Percentiles rank a stretch among this genome's conserved stretches.
These are phyloP conservation scores for Reinhardtius hippoglossoides DNA, from an alignment of 2,113 vertebrate genomes.

Conservation along the genomic window DNA sequence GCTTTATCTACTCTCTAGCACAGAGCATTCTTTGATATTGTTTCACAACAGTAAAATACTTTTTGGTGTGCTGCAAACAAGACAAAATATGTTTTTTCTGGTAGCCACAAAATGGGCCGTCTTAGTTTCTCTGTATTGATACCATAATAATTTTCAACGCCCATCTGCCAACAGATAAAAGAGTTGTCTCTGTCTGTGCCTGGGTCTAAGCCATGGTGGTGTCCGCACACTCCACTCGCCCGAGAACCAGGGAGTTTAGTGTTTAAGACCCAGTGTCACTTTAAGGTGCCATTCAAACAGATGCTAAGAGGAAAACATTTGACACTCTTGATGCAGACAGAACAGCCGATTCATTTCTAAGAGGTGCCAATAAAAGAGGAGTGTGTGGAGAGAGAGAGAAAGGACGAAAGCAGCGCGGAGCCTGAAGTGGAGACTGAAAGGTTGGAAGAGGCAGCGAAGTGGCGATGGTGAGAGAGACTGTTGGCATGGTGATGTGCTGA, in stretches of 20 bases:
- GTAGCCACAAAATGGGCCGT: too few species aligned
- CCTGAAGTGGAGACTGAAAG: slow-evolving; percentile 4
- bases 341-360: slow-evolving; percentile 14
- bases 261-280: slow-evolving; percentile 12
- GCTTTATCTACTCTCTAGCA: too few species aligned
- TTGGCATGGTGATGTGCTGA: slow-evolving; percentile 61
- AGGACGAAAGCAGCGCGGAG: slow-evolving; percentile 15
- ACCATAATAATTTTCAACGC: too few species aligned
- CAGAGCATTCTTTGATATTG: too few species aligned
- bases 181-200: neutral
- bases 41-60: too few species aligned
- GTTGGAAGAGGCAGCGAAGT: slow-evolving; percentile 18
- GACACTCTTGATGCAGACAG: neutral
- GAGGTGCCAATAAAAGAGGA: slow-evolving; percentile 3
- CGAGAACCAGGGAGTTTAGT: neutral
- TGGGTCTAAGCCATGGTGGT: neutral
- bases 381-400: neutral
- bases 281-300: slow-evolving; percentile 8
- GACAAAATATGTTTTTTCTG: too few species aligned
- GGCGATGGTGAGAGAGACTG: slow-evolving; percentile 27
- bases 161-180: too few species aligned
- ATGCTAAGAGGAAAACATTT: neutral
- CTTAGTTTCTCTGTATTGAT: too few species aligned
- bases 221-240: slow-evolving; percentile 12
- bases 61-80: too few species aligned